Evolutionary conservation across 2,888 invertebrate genomes (phyloP), one percentile per base, ranked within the genome.

Genomic region (Muscina levida): DNA sequence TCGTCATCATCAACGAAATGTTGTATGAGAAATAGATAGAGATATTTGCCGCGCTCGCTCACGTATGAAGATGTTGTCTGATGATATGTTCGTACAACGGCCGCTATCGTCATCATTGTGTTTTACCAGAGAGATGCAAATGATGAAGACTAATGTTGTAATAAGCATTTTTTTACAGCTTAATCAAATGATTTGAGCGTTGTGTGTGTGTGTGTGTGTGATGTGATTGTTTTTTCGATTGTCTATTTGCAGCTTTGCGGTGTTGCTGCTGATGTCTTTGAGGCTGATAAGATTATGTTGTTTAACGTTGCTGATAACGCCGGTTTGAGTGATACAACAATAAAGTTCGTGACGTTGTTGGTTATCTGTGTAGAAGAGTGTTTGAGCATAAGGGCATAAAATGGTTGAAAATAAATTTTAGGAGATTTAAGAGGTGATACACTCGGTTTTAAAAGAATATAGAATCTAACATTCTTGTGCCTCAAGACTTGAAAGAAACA

Each of bases 141-240:
- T 68, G 68, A 68, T 68, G 68, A 53, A 68, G 68, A 68, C 53
- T 68, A 68, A 68, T 68, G 68, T 56, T 77, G 80, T 71, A 59
- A 70, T 73, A 80, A 67, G 66, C 70, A 37, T 67, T 65, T 31
- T n/a, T 72, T 80, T 70, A 80, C 71, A 80, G 80, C 73, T 80
- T 73, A 77, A 80, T 80, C 80, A 77, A 73, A 73, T 39, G 51
- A 71, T 39, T 71, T 77, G 51, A 72, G 42, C n/a, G 17, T 56
- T 2, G 4, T 66, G n/a, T n/a, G n/a, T n/a, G n/a, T n/a, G n/a
- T n/a, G n/a, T n/a, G n/a, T n/a, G n/a, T n/a, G n/a, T 31, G 11
- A 8, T 59, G 59, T 19, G 15, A 31, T 26, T 26, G 24, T 24
- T 56, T 31, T 22, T 19, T 53, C 42, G 8, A 39, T 17, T 37